These are phyloP conservation scores for Lamprotornis superbus DNA, from an alignment of 2,113 vertebrate species.

Conservation along the genomic window DNA sequence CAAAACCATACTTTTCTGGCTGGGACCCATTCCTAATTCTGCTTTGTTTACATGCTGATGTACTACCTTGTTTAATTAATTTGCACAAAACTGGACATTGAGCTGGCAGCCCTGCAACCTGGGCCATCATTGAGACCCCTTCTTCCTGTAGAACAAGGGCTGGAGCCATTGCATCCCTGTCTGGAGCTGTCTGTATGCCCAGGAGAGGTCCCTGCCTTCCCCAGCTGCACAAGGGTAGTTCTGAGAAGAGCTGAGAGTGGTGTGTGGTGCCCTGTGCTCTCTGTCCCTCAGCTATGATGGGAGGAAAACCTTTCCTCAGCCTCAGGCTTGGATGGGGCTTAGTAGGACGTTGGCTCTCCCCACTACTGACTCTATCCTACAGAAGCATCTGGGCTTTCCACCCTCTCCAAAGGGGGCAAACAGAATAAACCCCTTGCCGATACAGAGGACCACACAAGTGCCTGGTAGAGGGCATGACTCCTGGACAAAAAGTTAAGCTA, in stretches of 20 bases:
- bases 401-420: background rate
- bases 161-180: background rate
- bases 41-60: background rate
- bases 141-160: background rate
- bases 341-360: fast-evolving
- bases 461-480: background rate
- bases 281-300: background rate
- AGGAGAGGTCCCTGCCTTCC: background rate
- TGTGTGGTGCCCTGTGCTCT: too few relatives aligned
- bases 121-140: background rate
- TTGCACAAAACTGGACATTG: background rate
- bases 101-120: background rate
- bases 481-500: background rate
- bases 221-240: fast-evolving
- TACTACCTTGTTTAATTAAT: background rate
- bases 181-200: background rate
- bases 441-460: fast-evolving
- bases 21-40: background rate
- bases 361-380: background rate
- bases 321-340: fast-evolving
- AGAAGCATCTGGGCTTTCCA: background rate
- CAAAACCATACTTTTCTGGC: background rate
- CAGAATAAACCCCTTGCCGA: background rate
- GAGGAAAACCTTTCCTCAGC: background rate
- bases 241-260: background rate